Base-by-base conservation (phyloP, 2,888 invertebrate species). In the Caenorhabditis plicata region DNA sequence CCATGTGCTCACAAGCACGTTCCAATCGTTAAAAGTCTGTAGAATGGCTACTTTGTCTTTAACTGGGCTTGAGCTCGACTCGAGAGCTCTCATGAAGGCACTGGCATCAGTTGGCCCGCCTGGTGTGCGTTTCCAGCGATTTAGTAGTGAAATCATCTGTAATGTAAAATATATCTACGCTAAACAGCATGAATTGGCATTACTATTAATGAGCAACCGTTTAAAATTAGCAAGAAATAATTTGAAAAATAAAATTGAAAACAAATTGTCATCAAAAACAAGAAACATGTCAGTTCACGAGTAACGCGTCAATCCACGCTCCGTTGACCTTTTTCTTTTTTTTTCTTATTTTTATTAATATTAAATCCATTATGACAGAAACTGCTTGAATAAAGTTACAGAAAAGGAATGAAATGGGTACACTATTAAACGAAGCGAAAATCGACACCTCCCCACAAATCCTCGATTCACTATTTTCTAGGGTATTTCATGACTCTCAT, bases 61-160 rank as follows among this genome's bases (percentile, higher is more conserved):
- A 3, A 29, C 27, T 4, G 50, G 31, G 0, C 40, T 15, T 43
- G 39, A 49, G 5, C 53, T 53, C 2, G 53, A 60, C 15, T 53
- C 60, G 38, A 60, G 53, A 11, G 50, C 53, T 23, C 58, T 52
- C 31, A 58, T 58, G 48, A 58, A 58, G 25, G 58, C 58, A 35
- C 48, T 36, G 9, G 65, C 65, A 39, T 57, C 52, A 26, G 58
- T 48, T 26, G 58, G 43, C 2, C 62, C 65, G 27, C 55, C 55
- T 33, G 36, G 44, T 15, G 43, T 51, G 13, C 32, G 36, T 39
- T 47, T 58, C 65, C 65, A 66, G 40, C 58, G 46, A 29, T 66
- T 66, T 38, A 66, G 35, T 48, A 66, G 52, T 25, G 62, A 43
- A 41, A 58, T 46, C 65, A 66, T 66, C 49, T 56, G 54, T 42